phyloP scores from a whole-genome alignment of 2,888 invertebrate genomes.

The Ormia ochracea region DNA sequence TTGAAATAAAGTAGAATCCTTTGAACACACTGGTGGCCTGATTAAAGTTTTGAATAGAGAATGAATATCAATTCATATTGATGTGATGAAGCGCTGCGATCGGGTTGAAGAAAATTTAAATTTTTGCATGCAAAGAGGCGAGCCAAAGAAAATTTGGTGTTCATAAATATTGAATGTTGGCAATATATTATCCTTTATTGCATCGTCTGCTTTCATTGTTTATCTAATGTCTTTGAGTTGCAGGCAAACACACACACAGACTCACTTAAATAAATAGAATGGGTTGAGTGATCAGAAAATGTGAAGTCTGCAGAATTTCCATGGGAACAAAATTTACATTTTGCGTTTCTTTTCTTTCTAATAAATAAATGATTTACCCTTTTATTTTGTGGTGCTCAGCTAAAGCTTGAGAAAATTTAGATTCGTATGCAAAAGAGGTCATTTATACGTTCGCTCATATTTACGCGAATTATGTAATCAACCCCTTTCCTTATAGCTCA shows the following conservation, averaged over 20 bases:
- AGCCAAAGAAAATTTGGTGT: background rate
- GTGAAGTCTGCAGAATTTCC: constrained; percentile 66
- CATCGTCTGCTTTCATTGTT: constrained; percentile 68
- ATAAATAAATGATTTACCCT: constrained; percentile 67
- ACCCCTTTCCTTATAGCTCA: constrained; percentile 45
- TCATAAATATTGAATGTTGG: constrained; percentile 58
- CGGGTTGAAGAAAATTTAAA: constrained; percentile 67
- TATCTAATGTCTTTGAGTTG: constrained; percentile 59
- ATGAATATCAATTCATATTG: constrained; percentile 39
- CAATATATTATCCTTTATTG: constrained; percentile 74
- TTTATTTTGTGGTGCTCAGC: constrained; percentile 64
- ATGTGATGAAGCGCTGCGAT: background rate
- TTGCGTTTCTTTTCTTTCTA: constrained; percentile 36
- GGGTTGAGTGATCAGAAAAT: constrained; percentile 14
- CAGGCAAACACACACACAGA: background rate
- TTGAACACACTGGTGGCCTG: constrained; percentile 45
- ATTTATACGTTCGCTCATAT: constrained; percentile 50
- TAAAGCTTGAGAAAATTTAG: constrained; percentile 67
- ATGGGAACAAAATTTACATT: constrained; percentile 72
- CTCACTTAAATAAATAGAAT: background rate
- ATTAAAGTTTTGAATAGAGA: constrained; percentile 13
- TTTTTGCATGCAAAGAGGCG: constrained; percentile 71
- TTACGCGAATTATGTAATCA: constrained; percentile 71
- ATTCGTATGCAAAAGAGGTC: constrained; percentile 64
- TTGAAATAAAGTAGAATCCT: constrained; percentile 48